A percentile compares a stretch with the other conserved stretches of the same genome.
phyloP scores from a whole-genome alignment of 2,888 invertebrate genomes.

The Agriopis aurantiaria region DNA sequence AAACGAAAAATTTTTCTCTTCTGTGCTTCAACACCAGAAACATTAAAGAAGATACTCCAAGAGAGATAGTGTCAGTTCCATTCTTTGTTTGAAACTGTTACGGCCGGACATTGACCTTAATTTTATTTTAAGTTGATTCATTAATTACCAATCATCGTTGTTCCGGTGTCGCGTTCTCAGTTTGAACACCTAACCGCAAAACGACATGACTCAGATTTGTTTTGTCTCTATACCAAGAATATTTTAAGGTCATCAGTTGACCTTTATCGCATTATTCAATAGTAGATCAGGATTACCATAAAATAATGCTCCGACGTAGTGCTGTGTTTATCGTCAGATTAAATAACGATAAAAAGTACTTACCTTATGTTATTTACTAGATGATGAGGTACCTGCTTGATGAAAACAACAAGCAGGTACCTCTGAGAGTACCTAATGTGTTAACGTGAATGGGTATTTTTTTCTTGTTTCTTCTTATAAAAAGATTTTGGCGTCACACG shows the following conservation, averaged over 20 bases:
- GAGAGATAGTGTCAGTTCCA: background rate
- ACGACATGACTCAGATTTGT: background rate
- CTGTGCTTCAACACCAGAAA: no score
- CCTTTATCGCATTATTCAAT: background rate
- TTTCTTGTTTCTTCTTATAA: no score
- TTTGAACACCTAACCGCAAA: constrained; percentile 8
- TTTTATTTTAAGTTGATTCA: background rate
- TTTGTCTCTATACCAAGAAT: background rate
- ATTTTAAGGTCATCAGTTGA: background rate
- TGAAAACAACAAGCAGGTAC: no score
- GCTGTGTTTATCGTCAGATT: no score
- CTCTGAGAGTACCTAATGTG: no score
- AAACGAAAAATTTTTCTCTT: no score
- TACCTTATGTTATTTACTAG: no score
- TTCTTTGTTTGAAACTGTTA: background rate
- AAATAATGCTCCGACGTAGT: background rate
- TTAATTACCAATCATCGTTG: background rate
- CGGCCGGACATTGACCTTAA: constrained; percentile 2
- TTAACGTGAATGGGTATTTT: no score
- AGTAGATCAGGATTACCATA: background rate
- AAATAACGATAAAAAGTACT: no score
- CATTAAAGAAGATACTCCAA: background rate
- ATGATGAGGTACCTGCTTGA: no score
- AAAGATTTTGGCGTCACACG: no score
- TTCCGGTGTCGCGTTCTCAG: constrained; percentile 6